A percentile compares a stretch with the other conserved stretches of the same genome.
Conservation (phyloP, 1,140 invertebrate species). For the Aethina tumida region DNA sequence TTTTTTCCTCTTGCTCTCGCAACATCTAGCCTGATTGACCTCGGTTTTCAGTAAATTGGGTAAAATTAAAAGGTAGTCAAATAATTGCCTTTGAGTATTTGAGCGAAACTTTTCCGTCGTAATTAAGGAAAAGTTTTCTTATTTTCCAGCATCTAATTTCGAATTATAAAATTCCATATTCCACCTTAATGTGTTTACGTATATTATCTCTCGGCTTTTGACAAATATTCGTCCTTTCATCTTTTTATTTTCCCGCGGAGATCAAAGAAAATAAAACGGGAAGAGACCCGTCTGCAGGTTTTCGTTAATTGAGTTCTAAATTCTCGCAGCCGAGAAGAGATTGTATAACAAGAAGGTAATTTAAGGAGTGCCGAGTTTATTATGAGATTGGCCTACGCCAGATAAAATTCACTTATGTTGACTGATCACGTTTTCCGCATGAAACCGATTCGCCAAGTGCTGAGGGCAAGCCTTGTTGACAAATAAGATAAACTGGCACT, state of each 20-base stretch:
- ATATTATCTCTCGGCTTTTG: not conserved
- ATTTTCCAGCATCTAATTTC: too few relatives aligned
- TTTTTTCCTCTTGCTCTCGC: too few relatives aligned
- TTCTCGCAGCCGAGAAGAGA: conserved; percentile 18
- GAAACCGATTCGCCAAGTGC: conserved; percentile 15
- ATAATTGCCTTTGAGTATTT: too few relatives aligned
- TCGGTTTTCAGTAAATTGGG: too few relatives aligned
- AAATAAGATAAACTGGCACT: conserved; percentile 25
- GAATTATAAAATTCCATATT: too few relatives aligned
- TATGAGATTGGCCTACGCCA: conserved; percentile 17
- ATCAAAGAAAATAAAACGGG: conserved; percentile 11
- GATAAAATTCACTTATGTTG: conserved; percentile 26
- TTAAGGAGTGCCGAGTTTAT: conserved; percentile 16
- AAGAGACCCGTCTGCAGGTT: conserved; percentile 2
- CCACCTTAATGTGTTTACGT: too few relatives aligned
- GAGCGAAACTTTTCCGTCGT: too few relatives aligned
- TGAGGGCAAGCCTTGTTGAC: conserved; percentile 25
- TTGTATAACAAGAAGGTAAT: conserved; percentile 19
- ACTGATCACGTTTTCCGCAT: conserved; percentile 25
- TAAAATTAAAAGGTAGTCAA: too few relatives aligned
- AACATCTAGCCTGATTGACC: too few relatives aligned
- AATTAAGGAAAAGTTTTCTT: too few relatives aligned
- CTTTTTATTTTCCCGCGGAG: conserved; percentile 3
- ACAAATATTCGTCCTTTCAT: conserved; percentile 1
- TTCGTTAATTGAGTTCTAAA: conserved; percentile 19